Conservation (phyloP, 2,888 invertebrate genomes). For the Acronicta aceris region DNA sequence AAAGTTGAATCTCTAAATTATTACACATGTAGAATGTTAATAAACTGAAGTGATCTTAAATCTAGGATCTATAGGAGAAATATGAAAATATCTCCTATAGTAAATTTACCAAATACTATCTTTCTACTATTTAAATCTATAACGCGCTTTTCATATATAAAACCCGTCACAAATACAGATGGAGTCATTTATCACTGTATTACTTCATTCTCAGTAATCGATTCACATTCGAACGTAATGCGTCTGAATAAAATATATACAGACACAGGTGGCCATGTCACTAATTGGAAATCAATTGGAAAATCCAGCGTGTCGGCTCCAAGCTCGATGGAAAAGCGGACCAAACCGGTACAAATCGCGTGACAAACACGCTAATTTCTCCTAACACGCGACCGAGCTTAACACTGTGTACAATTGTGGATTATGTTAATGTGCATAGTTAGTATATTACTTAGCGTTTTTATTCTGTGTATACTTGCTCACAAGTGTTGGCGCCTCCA, state of each 20-base stretch:
- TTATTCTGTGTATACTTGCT: slow-evolving; percentile 38
- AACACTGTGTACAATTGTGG: slow-evolving; percentile 28
- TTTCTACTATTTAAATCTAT: too few species aligned
- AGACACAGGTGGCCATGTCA: slow-evolving; percentile 32
- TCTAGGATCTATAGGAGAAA: too few species aligned
- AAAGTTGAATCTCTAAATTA: too few species aligned
- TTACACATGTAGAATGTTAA: too few species aligned
- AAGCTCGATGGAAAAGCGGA: slow-evolving; percentile 1
- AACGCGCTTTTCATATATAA: not conserved
- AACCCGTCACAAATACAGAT: slow-evolving; percentile 10
- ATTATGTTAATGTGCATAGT: slow-evolving; percentile 38
- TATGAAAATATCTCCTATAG: too few species aligned
- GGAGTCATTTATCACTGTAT: slow-evolving; percentile 34
- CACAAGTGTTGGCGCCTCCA: slow-evolving; percentile 22
- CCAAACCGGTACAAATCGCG: slow-evolving; percentile 33
- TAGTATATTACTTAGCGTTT: slow-evolving; percentile 35
- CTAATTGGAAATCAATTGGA: slow-evolving; percentile 51
- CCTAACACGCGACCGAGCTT: slow-evolving; percentile 36
- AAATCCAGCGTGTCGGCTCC: slow-evolving; percentile 24
- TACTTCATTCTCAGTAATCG: slow-evolving; percentile 29
- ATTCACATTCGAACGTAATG: slow-evolving; percentile 32
- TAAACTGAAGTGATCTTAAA: too few species aligned
- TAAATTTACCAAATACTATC: too few species aligned
- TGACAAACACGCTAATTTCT: slow-evolving; percentile 33
- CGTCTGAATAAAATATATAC: slow-evolving; percentile 35